Conservation (phyloP, 2,888 invertebrate genomes). For the Pseudococcus viburni region DNA sequence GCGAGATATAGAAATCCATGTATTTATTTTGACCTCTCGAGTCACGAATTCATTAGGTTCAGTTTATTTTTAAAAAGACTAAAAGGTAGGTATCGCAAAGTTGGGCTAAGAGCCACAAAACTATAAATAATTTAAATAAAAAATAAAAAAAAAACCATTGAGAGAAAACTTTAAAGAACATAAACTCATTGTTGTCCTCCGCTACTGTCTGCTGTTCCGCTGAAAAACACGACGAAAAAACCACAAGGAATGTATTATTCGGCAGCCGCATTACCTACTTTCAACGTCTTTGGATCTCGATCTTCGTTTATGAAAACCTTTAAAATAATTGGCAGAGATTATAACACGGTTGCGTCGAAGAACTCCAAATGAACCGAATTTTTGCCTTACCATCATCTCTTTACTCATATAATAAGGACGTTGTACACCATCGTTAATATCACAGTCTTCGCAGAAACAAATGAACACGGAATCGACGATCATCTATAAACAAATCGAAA, state of each 20-base stretch:
- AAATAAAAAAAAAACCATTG: too few relatives aligned
- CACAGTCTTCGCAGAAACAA: constrained; percentile 81
- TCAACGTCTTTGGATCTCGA: neutral
- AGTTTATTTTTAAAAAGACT: too few relatives aligned
- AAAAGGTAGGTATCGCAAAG: too few relatives aligned
- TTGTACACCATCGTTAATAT: constrained; percentile 77
- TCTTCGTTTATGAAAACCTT: neutral
- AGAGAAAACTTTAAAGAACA: too few relatives aligned
- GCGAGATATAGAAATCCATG: too few relatives aligned
- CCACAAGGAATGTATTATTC: neutral
- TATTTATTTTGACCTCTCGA: too few relatives aligned
- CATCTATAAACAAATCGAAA: constrained; percentile 73
- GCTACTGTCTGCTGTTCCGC: too few relatives aligned
- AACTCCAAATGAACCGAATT: neutral
- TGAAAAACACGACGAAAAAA: too few relatives aligned
- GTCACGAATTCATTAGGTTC: too few relatives aligned
- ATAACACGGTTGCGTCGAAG: neutral
- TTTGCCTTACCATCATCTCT: constrained; percentile 74
- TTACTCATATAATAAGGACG: constrained; percentile 79
- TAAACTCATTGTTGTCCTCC: too few relatives aligned
- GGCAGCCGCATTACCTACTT: neutral
- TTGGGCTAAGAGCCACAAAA: too few relatives aligned
- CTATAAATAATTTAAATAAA: too few relatives aligned
- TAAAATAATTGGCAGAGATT: neutral
- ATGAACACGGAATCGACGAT: constrained; percentile 79